Percentiles rank a stretch among this genome's conserved stretches.
Evolutionary conservation across 2,888 invertebrate species (phyloP).

Genomic region (Eristalis intricaria): DNA sequence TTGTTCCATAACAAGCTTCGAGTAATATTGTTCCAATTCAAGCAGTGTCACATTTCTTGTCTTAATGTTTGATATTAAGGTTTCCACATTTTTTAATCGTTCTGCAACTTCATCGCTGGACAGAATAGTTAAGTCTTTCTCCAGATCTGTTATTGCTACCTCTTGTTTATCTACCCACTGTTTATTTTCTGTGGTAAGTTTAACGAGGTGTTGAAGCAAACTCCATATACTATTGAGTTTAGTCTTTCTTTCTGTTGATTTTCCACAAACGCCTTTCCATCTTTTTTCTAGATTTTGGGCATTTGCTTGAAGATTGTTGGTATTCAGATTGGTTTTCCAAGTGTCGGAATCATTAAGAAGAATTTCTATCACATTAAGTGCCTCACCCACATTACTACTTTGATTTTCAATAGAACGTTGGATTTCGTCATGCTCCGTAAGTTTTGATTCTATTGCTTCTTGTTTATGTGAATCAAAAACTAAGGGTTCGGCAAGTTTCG

Average conservation of each 20-base stretch:
- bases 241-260: conserved; percentile 87
- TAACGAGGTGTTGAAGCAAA: conserved; percentile 84
- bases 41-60: conserved; percentile 83
- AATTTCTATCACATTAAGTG: conserved; percentile 90
- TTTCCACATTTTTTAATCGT: conserved; percentile 83
- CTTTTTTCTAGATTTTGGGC: conserved; percentile 88
- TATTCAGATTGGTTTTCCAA: conserved; percentile 87
- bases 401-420: conserved; percentile 89
- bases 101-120: conserved; percentile 84
- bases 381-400: conserved; percentile 89
- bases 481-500: conserved; percentile 86
- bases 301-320: conserved; percentile 85
- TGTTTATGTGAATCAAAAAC: conserved; percentile 86
- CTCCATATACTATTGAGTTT: conserved; percentile 86
- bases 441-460: conserved; percentile 86
- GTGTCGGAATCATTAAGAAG: conserved; percentile 88
- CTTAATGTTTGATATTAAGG: conserved; percentile 83
- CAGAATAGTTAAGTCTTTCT: conserved; percentile 83
- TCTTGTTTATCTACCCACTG: conserved; percentile 86
- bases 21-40: conserved; percentile 87
- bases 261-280: conserved; percentile 89
- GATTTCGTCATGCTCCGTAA: conserved; percentile 87
- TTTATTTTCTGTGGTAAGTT: conserved; percentile 83
- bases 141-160: conserved; percentile 83
- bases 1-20: conserved; percentile 85